Conservation (phyloP, 2,797 vertebrate species). For the Mormyrus proboscirostris region DNA sequence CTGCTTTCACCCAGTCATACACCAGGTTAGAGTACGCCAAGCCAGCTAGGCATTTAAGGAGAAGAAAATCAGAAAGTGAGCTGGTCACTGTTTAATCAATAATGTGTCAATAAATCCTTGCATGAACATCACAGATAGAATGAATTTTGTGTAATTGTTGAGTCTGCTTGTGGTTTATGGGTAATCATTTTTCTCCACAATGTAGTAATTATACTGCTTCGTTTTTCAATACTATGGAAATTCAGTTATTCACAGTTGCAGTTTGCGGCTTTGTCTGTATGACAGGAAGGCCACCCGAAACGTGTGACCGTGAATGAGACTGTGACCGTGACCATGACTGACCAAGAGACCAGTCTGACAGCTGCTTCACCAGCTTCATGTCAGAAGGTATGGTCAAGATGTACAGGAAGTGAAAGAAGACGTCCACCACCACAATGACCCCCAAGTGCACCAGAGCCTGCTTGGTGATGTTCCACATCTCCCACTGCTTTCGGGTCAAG, state of each 20-base stretch:
- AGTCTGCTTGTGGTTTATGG: background rate
- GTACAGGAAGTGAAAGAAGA: conserved; percentile 96
- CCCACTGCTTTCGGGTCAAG: conserved; percentile 72
- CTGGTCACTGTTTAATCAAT: background rate
- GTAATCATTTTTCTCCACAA: background rate
- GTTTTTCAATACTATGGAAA: background rate
- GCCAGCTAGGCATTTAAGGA: conserved; percentile 64
- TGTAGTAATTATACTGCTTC: background rate
- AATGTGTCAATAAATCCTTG: background rate
- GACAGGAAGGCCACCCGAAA: background rate
- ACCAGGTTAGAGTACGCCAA: conserved; percentile 89
- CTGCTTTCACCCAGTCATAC: conserved; percentile 95
- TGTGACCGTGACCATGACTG: conserved; percentile 41
- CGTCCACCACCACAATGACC: conserved; percentile 72
- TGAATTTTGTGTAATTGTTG: background rate
- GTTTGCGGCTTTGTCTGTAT: background rate
- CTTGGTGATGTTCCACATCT: conserved; percentile 80
- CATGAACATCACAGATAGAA: background rate
- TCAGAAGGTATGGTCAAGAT: conserved; percentile 91
- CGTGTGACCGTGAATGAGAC: conserved; percentile 35
- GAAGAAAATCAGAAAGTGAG: background rate
- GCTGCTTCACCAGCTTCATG: conserved; percentile 75
- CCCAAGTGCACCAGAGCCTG: conserved; percentile 71
- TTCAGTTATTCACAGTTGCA: background rate
- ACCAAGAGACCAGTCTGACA: conserved; percentile 90